phyloP scores from a whole-genome alignment of 2,888 invertebrate species.

The Zaprionus obscuricornis region DNA sequence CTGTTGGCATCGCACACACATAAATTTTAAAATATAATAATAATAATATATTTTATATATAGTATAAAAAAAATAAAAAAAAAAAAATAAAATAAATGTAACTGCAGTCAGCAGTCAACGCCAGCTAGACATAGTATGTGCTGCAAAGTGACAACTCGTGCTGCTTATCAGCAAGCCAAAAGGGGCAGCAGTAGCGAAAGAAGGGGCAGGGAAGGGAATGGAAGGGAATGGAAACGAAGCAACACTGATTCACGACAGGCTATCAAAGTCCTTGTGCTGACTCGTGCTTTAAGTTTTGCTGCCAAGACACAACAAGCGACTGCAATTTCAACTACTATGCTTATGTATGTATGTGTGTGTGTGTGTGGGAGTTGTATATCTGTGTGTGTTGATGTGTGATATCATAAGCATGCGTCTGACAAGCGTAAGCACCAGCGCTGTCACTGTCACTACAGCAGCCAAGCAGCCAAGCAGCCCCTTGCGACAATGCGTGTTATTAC shows the following conservation, averaged over 20 bases:
- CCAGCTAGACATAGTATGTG: slow-evolving; percentile 42
- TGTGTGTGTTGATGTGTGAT: slow-evolving; percentile 54
- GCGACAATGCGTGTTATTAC: slow-evolving; percentile 68
- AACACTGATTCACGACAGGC: slow-evolving; percentile 28
- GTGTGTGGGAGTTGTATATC: slow-evolving; percentile 24
- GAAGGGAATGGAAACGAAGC: too few species aligned
- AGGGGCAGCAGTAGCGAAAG: slow-evolving; percentile 2
- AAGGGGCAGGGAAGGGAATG: not conserved
- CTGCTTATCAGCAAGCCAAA: slow-evolving; percentile 50
- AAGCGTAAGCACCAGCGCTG: slow-evolving; percentile 73
- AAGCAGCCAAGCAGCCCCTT: slow-evolving; percentile 14
- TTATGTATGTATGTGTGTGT: slow-evolving; percentile 16
- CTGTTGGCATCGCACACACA: slow-evolving; percentile 50
- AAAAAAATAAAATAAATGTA: slow-evolving; percentile 40
- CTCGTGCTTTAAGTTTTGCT: slow-evolving; percentile 24
- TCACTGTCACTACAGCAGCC: slow-evolving; percentile 64
- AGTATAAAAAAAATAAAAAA: slow-evolving; percentile 62
- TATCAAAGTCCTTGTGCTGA: slow-evolving; percentile 27
- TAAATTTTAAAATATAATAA: slow-evolving; percentile 68
- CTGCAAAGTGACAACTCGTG: slow-evolving; percentile 42
- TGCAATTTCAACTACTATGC: slow-evolving; percentile 26
- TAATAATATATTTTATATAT: slow-evolving; percentile 54
- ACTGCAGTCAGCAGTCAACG: slow-evolving; percentile 42
- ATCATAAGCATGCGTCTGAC: slow-evolving; percentile 71
- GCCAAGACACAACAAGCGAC: slow-evolving; percentile 16